Evolutionary conservation across 2,113 vertebrate species (phyloP), one percentile per base, ranked within the genome.

Genomic region (Apeltes quadracus): DNA sequence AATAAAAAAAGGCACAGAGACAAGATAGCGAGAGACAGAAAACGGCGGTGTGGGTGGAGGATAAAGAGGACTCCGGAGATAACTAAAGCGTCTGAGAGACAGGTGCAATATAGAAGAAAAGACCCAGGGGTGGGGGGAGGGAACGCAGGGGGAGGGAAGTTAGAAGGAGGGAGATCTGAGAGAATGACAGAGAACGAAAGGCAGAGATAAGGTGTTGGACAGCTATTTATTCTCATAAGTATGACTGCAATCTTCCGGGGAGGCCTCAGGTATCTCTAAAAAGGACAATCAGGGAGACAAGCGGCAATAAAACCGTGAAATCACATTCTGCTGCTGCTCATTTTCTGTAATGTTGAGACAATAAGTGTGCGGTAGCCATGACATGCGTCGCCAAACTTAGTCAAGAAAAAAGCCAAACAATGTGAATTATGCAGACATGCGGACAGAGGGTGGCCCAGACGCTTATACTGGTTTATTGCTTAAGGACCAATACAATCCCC

Each of bases 51-150:
- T 62, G 70, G 66, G 69, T 25, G 62, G 74, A 39, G 79, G 82
- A 82, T 84, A 81, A 87, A 87, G 81, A 86, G 84, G 79, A 84
- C 87, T 83, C 81, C 1, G 27, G 81, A 87, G 89, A 92, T 89
- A 88, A 87, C 83, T 79, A 75, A 87, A 84, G 79, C 63, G 38
- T 85, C 87, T 90, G 91, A 90, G 77, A 87, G 90, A 91, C 91
- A 91, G 91, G 77, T 87, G 89, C 84, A 91, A 91, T 92, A 92
- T 88, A 81, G 72, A 87, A 54, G 71, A 78, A 65, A 69, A 76
- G 68, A 65, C 75, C 41, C 61, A 20, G 38, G n/a, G 65, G 43
- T 57, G 76, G 58, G 72, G 69, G 77, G 54, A 36, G 16, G 66
- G 56, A 74, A 70, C 1, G 7, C 0, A 11, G 20, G 29, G 23